These are phyloP conservation scores for Troilus luridus DNA, from an alignment of 2,888 invertebrate species.

Conservation along the genomic window DNA sequence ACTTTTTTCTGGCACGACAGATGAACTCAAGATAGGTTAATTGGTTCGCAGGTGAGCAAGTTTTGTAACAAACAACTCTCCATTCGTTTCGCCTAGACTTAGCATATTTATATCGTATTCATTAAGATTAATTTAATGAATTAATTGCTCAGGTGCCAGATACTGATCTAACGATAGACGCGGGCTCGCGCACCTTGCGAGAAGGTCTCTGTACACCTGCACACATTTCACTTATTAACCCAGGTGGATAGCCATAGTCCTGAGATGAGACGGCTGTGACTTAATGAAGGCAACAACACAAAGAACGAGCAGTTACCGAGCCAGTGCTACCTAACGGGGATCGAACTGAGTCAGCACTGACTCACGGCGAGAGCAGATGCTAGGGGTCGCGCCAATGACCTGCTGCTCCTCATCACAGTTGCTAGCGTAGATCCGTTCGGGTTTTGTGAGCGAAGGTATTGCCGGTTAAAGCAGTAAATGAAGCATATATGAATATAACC, in stretches of 20 bases:
- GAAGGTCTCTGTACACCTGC: not conserved
- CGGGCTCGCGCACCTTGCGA: not conserved
- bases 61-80: not conserved
- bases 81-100: not conserved
- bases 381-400: constrained; percentile 18
- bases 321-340: not conserved
- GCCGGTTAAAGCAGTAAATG: not conserved
- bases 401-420: not conserved
- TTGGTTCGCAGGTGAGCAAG: not conserved
- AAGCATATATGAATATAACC: not conserved
- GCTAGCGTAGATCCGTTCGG: not conserved
- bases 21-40: too few relatives aligned
- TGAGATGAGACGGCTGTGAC: not conserved
- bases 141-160: not conserved
- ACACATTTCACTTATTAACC: not conserved
- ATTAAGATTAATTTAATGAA: not conserved
- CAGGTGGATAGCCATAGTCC: not conserved
- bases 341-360: constrained; percentile 16
- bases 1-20: too few relatives aligned
- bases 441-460: not conserved
- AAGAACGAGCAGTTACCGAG: not conserved
- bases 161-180: not conserved
- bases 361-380: not conserved
- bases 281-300: not conserved
- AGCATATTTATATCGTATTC: not conserved